Evolutionary conservation across 2,797 vertebrate species (phyloP).

Genomic region (Scyliorhinus canicula): DNA sequence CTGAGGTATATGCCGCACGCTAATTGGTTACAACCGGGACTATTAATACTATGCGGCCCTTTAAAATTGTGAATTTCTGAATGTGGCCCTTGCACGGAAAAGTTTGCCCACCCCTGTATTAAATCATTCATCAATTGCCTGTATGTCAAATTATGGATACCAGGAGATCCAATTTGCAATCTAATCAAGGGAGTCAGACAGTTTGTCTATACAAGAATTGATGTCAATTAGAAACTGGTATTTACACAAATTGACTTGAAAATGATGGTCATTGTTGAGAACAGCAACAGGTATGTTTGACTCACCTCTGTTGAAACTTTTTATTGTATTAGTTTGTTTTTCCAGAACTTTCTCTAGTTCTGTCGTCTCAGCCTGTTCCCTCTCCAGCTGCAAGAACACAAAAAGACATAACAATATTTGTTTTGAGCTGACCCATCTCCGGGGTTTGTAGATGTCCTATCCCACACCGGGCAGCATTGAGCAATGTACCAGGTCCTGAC

Average conservation of each 20-base stretch:
- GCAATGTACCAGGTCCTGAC: background rate
- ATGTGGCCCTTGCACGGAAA: no score
- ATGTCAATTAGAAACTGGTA: background rate
- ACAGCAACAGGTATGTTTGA: background rate
- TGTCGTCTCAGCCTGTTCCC: constrained; percentile 57
- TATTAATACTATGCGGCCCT: no score
- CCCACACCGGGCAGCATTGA: no score
- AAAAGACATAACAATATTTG: background rate
- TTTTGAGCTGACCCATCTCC: background rate
- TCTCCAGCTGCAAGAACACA: constrained; percentile 53
- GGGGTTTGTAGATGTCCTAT: background rate
- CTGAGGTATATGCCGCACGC: no score
- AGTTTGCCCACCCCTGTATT: no score
- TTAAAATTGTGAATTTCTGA: no score
- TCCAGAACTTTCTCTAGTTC: constrained; percentile 57
- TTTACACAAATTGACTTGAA: background rate
- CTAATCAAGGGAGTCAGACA: background rate
- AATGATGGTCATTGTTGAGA: background rate
- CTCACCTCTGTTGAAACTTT: constrained; percentile 69
- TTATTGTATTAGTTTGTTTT: constrained; percentile 65
- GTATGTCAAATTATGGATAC: background rate
- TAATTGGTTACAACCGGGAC: no score
- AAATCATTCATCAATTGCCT: background rate
- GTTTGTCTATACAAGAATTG: no score
- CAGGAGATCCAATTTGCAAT: background rate